Base-by-base conservation (phyloP, 2,888 invertebrate species). In the Plagodis dolabraria region DNA sequence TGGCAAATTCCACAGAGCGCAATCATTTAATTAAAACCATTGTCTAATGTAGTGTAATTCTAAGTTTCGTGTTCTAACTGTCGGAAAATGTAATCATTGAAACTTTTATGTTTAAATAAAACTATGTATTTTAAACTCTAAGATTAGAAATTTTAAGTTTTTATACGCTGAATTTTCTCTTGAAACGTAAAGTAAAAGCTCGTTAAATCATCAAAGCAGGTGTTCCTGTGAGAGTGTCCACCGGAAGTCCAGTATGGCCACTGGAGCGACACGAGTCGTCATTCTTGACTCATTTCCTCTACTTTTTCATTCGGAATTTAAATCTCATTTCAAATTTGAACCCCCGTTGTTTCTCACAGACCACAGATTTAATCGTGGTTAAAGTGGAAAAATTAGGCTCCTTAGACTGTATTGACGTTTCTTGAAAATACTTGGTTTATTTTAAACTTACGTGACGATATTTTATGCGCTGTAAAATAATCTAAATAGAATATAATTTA, bases 281-380 rank as follows among this genome's bases (percentile, higher is more conserved):
- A 76, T 73, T 82, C 82, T 82, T 82, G 80, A 83, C 85, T 89
- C 89, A 90, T 90, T 92, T 91, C 91, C 92, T 89, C 75, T 69
- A 64, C 75, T 78, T 82, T 86, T 80, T 76, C 73, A 65, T 63
- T 68, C 62, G 67, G 71, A 80, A 77, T 80, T 76, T 71, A 75
- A 80, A 78, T 79, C 71, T 75, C 74, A 80, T 83, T 82, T 78
- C 68, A 62, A 74, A 69, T 73, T 70, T 51, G 71, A 72, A 75
- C 74, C 70, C 64, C 63, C 53, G 67, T 60, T 61, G 71, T 78
- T 86, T 87, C 86, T 83, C 86, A 86, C 84, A 81, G 78, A 61
- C 38, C 86, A 86, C 84, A 81, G 78, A 61, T 44, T 47, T 33
- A 10, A 22, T 50, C 7, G 11, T 47, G 7, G 34, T 38, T 38